phyloP scores from a whole-genome alignment of 2,888 invertebrate species.

The Ectobius pallidus region DNA sequence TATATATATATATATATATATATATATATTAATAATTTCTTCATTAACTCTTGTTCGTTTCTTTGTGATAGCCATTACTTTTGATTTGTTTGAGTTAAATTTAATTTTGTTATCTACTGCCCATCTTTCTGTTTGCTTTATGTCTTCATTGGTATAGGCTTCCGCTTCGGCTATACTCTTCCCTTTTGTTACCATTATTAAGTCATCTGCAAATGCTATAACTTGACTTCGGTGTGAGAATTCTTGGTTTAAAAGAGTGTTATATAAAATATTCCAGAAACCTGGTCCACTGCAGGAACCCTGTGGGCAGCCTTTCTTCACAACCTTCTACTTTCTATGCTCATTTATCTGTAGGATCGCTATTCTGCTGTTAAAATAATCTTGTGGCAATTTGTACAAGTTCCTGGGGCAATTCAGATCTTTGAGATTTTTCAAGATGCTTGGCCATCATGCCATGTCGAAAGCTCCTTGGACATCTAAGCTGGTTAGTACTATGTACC shows the following conservation, averaged over 20 bases:
- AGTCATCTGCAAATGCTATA: conserved; percentile 1
- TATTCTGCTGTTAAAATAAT: neutral
- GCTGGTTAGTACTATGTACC: neutral
- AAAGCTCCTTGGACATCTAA: no score
- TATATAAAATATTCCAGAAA: no score
- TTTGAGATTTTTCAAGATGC: no score
- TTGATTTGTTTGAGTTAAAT: neutral
- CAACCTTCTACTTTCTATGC: neutral
- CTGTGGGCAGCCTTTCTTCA: neutral
- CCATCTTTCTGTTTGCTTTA: no score
- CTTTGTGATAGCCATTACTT: neutral
- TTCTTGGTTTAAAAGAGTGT: no score
- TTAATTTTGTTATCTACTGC: no score
- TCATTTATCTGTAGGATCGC: neutral
- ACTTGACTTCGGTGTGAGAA: no score
- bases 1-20: no score
- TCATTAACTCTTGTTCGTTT: no score
- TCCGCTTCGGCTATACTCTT: neutral
- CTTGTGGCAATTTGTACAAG: neutral
- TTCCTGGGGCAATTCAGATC: neutral
- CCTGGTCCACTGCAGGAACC: no score
- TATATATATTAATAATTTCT: no score
- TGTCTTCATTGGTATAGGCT: no score
- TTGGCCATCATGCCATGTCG: neutral
- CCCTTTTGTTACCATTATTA: neutral